phyloP scores from a whole-genome alignment of 2,888 invertebrate genomes.

The Athalia cordata region DNA sequence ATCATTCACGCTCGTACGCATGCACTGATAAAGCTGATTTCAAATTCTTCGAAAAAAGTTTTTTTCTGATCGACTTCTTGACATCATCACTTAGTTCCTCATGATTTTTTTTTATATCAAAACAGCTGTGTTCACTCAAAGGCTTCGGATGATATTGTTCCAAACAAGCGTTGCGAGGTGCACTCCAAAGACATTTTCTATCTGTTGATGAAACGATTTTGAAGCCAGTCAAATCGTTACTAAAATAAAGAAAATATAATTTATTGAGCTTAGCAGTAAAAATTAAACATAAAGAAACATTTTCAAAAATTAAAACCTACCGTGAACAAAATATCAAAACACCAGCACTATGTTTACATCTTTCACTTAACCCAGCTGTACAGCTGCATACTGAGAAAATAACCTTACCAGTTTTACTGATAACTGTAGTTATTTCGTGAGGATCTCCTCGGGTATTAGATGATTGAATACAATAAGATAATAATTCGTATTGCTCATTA shows the following conservation, averaged over 20 bases:
- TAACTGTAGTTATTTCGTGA: conserved; percentile 16
- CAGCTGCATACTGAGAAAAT: conserved; percentile 16
- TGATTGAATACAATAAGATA: background rate
- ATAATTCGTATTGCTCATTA: background rate
- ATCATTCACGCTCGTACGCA: conserved; percentile 20
- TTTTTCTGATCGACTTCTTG: conserved; percentile 11
- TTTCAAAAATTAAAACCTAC: conserved; percentile 1
- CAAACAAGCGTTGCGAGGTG: conserved; percentile 14
- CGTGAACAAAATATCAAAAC: conserved; percentile 15
- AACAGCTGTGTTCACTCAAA: conserved; percentile 5
- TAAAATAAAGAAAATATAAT: conserved; percentile 17
- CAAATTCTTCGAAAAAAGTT: conserved; percentile 14
- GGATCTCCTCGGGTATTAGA: background rate
- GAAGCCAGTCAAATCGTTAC: conserved; percentile 12
- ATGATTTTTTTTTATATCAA: conserved; percentile 1
- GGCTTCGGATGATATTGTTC: conserved; percentile 24
- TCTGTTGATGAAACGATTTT: conserved; percentile 18
- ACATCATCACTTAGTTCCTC: background rate
- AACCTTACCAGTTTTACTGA: conserved; percentile 21
- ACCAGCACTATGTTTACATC: conserved; percentile 16
- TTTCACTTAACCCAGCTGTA: conserved; percentile 12
- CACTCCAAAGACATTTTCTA: conserved; percentile 26
- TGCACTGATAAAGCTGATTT: conserved; percentile 9
- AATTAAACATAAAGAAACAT: background rate
- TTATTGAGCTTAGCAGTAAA: background rate